Base-by-base conservation (phyloP, 1,140 invertebrate species). In the Dreissena rostriformis region DNA sequence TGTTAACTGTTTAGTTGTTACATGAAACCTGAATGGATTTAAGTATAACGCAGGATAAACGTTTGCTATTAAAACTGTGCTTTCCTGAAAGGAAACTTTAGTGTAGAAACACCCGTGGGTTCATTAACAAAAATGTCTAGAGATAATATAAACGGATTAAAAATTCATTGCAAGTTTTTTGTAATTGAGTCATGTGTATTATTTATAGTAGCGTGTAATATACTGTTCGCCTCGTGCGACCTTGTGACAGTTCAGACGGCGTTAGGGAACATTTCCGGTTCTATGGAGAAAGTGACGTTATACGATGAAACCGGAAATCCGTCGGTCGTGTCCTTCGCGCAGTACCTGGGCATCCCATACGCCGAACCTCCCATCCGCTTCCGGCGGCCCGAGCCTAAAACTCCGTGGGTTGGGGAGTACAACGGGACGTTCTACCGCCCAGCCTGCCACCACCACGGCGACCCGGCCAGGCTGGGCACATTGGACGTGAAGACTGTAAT, bases 271-370 rank as follows among this genome's bases (percentile, higher is more conserved):
- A 68, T 80, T 14, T 53, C 28, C 12, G 77, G 77, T 11, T 57
- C 67, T 29, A 63, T 71, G 1, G 66, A 80, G 68, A 24, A 70
- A 8, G 66, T 55, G 19, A 17, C 17, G 0, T 28, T 70, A 12
- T 14, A 26, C n/a, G 49, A 68, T 29, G 67, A 28, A 53, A 22
- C n/a, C 17, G 77, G 52, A 15, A 49, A 29, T 80, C 17, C 51
- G 15, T 29, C 66, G 28, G 65, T 52, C 22, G 28, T 12, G 22
- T 2, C n/a, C 52, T 85, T 55, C 66, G 63, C 52, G 5, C 77
- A 96, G 0, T 98, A 97, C 96, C 95, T 97, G 84, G 97, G 97
- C 22, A 97, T 98, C 76, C 97, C 97, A 4, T 98, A 97, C 92
- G 97, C 97, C 61, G 96, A 98, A 93, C 98, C 98, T 92, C 98